Percentiles rank a stretch among this genome's conserved stretches.
Evolutionary conservation across 2,797 vertebrate species (phyloP).

Genomic region (Thaleichthys pacificus): DNA sequence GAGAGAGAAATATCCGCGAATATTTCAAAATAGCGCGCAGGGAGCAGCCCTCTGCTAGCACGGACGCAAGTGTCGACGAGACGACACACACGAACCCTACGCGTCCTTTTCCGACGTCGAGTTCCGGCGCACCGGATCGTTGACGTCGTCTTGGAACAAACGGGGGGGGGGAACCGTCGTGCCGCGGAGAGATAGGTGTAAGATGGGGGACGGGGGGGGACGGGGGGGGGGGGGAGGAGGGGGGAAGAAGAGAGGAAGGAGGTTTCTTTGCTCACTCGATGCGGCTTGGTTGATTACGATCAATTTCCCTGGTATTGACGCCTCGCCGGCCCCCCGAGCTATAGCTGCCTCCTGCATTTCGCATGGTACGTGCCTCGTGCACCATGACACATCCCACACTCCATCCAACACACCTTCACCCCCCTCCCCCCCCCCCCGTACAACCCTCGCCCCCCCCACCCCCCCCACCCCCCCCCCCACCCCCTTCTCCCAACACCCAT

Average conservation of each 20-base stretch:
- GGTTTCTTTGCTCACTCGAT: constrained; percentile 74
- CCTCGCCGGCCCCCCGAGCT: constrained; percentile 78
- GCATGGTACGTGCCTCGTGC: constrained; percentile 82
- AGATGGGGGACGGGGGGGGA: not conserved
- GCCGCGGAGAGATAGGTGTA: constrained; percentile 32
- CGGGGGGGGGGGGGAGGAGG: constrained; percentile 34
- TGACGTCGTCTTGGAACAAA: no score
- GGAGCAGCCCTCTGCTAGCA: no score
- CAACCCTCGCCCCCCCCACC: constrained; percentile 38
- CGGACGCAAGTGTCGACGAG: no score
- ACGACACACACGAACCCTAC: no score
- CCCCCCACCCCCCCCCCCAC: no score
- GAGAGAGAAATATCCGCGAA: no score
- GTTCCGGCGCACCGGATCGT: no score
- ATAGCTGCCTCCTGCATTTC: constrained; percentile 75
- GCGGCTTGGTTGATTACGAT: constrained; percentile 84
- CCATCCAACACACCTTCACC: constrained; percentile 44
- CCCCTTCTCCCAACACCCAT: not conserved
- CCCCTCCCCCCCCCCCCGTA: constrained; percentile 11
- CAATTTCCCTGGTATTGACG: constrained; percentile 83
- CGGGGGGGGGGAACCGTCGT: not conserved
- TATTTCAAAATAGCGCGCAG: no score
- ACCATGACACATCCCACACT: constrained; percentile 70
- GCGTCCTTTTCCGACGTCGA: no score
- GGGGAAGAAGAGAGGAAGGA: constrained; percentile 64